A percentile compares a stretch with the other conserved stretches of the same genome.
These are phyloP conservation scores for Homarus americanus DNA, from an alignment of 1,140 invertebrate genomes.

Conservation along the genomic window DNA sequence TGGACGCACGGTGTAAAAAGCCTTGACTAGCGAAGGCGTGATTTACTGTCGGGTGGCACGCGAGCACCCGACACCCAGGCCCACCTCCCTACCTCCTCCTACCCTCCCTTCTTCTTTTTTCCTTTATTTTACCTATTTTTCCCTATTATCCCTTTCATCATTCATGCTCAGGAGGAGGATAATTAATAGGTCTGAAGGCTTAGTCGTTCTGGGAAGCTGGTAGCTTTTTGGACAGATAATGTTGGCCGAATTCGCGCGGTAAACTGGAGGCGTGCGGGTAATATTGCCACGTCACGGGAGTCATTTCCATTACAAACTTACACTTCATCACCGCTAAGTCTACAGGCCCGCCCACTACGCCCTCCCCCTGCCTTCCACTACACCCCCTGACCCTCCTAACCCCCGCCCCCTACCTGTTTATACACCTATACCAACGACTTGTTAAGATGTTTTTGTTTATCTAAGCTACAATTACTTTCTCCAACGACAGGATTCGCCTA, in stretches of 20 bases:
- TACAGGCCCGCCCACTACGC: slow-evolving; percentile 27
- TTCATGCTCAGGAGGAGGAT: slow-evolving; percentile 1
- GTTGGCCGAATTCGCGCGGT: not conserved
- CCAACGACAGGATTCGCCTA: too few relatives aligned
- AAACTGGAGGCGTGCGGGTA: slow-evolving; percentile 15
- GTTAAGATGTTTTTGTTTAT: too few relatives aligned
- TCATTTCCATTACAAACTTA: slow-evolving; percentile 52
- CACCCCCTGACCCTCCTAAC: too few relatives aligned
- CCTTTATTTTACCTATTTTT: slow-evolving; percentile 12
- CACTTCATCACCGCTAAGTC: slow-evolving; percentile 46
- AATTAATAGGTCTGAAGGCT: slow-evolving; percentile 26
- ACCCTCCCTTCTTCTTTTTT: not conserved
- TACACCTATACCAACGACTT: not conserved
- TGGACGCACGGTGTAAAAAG: slow-evolving; percentile 44
- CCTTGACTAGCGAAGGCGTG: slow-evolving; percentile 44
- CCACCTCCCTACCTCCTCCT: not conserved
- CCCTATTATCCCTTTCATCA: not conserved
- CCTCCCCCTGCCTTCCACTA: too few relatives aligned
- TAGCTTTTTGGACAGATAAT: slow-evolving; percentile 17
- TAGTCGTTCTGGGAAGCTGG: not conserved
- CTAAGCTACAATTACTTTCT: too few relatives aligned
- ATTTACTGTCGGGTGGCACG: slow-evolving; percentile 36
- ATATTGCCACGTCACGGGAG: slow-evolving; percentile 29
- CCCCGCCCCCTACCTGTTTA: not conserved
- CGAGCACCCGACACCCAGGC: not conserved